phyloP scores from a whole-genome alignment of 30 jellyfish, hydroid and myxozoan genomes.

The Hydractinia echinata region DNA sequence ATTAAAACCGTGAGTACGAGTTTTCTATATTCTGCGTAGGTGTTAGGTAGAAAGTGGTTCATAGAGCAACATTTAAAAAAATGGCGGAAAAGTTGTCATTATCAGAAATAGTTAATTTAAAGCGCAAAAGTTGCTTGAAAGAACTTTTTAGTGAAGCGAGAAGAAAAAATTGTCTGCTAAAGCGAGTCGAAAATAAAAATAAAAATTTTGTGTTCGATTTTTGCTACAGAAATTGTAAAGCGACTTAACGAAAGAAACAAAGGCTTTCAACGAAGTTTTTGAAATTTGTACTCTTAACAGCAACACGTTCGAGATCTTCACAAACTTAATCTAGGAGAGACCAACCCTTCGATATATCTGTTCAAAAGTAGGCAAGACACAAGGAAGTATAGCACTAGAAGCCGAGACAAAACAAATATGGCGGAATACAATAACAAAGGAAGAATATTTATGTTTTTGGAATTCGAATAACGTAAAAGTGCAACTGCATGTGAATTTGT shows the following conservation, averaged over 20 bases:
- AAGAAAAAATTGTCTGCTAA: background rate
- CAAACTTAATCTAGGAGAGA: slow-evolving; percentile 13
- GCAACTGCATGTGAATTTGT: slow-evolving; percentile 4
- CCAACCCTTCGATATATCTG: slow-evolving; percentile 31
- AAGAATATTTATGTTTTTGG: background rate
- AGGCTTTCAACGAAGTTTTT: background rate
- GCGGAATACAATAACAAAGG: slow-evolving; percentile 7
- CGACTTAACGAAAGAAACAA: no score
- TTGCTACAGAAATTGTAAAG: no score
- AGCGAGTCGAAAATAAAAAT: background rate
- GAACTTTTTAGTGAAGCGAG: slow-evolving; percentile 6
- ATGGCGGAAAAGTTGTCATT: background rate
- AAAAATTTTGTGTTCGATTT: background rate
- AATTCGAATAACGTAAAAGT: slow-evolving; percentile 20
- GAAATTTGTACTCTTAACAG: background rate
- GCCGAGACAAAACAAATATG: slow-evolving; percentile 30
- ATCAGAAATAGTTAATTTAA: background rate
- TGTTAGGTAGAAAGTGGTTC: no score
- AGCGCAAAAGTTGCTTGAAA: slow-evolving; percentile 12
- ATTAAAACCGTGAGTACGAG: no score
- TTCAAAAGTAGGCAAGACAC: slow-evolving; percentile 5
- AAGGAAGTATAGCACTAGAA: background rate
- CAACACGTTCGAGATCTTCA: slow-evolving; percentile 7
- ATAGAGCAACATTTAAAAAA: background rate
- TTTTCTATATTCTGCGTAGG: no score